Evolutionary conservation across 2,888 invertebrate species (phyloP), one percentile per base, ranked within the genome.

Genomic region (Rhamnusium bicolor): DNA sequence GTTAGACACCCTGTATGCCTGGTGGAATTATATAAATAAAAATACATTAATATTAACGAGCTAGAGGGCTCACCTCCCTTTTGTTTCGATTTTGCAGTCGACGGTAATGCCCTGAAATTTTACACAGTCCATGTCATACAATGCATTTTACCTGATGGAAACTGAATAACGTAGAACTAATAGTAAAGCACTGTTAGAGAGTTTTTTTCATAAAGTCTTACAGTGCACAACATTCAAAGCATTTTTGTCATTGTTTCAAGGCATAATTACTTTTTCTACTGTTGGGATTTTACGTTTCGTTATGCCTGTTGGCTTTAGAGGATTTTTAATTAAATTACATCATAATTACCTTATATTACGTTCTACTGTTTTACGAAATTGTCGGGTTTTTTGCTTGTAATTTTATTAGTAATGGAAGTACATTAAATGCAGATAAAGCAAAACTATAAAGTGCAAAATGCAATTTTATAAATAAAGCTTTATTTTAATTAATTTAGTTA

Each of bases 291-390:
- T 18, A 5, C 16, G 18, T 18, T 16, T 3, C 19, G 3, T 10
- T 19, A 58, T 3, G 16, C 16, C 14, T 10, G 19, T 18, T 18
- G 18, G 58, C 32, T 32, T 58, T 32, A 32, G 65, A 58, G 49
- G 66, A 66, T 69, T 72, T 74, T 72, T 67, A 66, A 72, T 65
- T 69, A 69, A 66, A 74, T 71, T 71, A 71, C 65, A 69, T 62
- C 69, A 72, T 74, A 74, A 74, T 74, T 74, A 62, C 69, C 40
- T 69, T 74, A 62, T 70, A 69, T 72, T 40, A 71, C 69, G 69
- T 65, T 69, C 71, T 73, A 73, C 67, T 62, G 73, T 74, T 74
- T 60, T 24, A 74, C 53, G 58, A 68, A 68, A 74, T 65, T 74
- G 68, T 65, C 7, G 16, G 24, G 40, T 66, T 73, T 69, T 73